A percentile compares a stretch with the other conserved stretches of the same genome.
These are phyloP conservation scores for Synanthedon tipuliformis DNA, from an alignment of 2,888 invertebrate species.

Conservation along the genomic window DNA sequence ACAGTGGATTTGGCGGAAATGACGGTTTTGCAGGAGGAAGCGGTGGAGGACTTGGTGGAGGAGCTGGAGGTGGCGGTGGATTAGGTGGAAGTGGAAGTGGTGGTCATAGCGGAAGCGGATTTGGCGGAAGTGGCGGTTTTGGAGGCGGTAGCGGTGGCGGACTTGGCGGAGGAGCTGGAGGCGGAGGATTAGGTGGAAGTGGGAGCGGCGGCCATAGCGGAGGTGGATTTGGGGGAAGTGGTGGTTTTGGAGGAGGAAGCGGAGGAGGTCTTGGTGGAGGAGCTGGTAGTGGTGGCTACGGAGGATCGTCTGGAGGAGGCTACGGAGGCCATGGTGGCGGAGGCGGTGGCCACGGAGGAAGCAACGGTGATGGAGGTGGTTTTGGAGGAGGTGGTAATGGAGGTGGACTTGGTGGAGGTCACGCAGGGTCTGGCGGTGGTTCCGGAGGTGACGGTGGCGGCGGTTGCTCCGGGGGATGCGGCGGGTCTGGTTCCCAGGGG, in stretches of 20 bases:
- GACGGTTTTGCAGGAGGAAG: constrained; percentile 14
- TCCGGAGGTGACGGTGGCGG: constrained; percentile 11
- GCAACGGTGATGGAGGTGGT: constrained; percentile 10
- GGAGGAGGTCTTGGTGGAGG: constrained; percentile 17
- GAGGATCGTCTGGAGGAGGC: constrained; percentile 25
- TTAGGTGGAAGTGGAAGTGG: constrained; percentile 18
- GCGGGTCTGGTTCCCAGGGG: constrained; percentile 20
- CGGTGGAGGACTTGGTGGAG: constrained; percentile 12
- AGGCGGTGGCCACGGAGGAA: constrained; percentile 12
- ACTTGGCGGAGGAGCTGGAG: constrained; percentile 17
- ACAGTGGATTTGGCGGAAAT: constrained; percentile 23
- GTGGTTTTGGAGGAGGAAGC: constrained; percentile 10
- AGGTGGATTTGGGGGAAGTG: constrained; percentile 23
- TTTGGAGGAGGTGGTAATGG: constrained; percentile 9
- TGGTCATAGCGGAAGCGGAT: constrained; percentile 21
- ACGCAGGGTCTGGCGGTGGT: constrained; percentile 13
- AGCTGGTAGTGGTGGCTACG: constrained; percentile 14
- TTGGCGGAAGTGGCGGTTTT: constrained; percentile 20
- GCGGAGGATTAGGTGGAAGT: constrained; percentile 22
- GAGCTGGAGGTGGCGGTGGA: constrained; percentile 24
- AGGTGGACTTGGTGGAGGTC: constrained; percentile 15
- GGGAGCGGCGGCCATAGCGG: constrained; percentile 17
- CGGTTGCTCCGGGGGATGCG: constrained; percentile 9
- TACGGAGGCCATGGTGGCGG: constrained; percentile 9
- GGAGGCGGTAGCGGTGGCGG: constrained; percentile 13